These are phyloP conservation scores for Exephanes ischioxanthus DNA, from an alignment of 2,888 invertebrate genomes.

Conservation along the genomic window DNA sequence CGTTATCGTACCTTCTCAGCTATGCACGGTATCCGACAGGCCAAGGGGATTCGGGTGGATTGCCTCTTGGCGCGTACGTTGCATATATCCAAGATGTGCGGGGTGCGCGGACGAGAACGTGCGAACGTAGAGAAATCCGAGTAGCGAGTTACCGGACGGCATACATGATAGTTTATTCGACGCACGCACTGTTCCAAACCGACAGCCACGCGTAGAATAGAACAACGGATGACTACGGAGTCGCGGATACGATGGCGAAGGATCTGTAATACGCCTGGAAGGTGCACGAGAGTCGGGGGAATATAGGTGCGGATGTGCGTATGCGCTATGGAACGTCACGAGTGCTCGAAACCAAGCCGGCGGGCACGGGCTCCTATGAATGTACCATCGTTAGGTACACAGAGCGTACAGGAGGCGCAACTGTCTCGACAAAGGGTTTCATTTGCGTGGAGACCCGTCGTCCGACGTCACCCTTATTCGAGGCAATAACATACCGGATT, in stretches of 20 bases:
- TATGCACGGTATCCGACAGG: constrained; percentile 54
- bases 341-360: constrained; percentile 23
- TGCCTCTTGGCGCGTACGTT: constrained; percentile 3
- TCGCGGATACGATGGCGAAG: not conserved
- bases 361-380: constrained; percentile 43
- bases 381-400: constrained; percentile 62
- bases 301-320: constrained; percentile 33
- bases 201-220: constrained; percentile 6
- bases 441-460: constrained; percentile 40
- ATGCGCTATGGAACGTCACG: constrained; percentile 17
- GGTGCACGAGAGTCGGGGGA: not conserved
- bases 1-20: constrained; percentile 52
- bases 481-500: constrained; percentile 17
- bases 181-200: constrained; percentile 26
- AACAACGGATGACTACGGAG: not conserved
- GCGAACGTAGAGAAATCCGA: constrained; percentile 9
- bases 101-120: constrained; percentile 14
- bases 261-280: not conserved
- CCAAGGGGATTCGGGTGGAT: constrained; percentile 39
- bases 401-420: constrained; percentile 31
- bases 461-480: constrained; percentile 49
- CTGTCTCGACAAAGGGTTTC: constrained; percentile 53
- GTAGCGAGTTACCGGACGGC: not conserved
- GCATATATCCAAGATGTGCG: constrained; percentile 8
- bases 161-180: constrained; percentile 11